Percentiles rank a stretch among this genome's conserved stretches.
These are phyloP conservation scores for Caenorhabditis tropicalis DNA, from an alignment of 1,140 invertebrate species.

Conservation along the genomic window DNA sequence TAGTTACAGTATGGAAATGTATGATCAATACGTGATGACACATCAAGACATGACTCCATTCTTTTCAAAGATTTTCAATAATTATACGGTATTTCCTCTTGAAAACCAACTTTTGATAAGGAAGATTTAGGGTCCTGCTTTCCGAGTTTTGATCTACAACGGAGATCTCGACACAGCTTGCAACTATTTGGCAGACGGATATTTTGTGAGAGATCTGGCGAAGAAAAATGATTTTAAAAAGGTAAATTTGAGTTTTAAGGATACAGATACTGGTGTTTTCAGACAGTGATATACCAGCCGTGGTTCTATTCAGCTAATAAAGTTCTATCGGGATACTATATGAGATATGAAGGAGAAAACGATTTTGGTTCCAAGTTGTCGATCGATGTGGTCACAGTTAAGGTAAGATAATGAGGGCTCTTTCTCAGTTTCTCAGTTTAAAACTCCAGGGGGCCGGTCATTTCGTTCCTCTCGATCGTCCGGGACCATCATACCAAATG, in stretches of 20 bases:
- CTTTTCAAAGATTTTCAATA: constrained; percentile 5
- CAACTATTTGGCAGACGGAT: constrained; percentile 75
- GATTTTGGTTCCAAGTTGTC: not conserved
- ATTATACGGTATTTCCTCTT: not conserved
- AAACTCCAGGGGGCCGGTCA: constrained; percentile 73
- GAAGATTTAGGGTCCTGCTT: not conserved
- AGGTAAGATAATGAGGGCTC: not conserved
- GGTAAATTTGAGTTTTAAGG: not conserved
- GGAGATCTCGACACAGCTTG: constrained; percentile 76
- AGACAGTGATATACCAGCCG: not conserved
- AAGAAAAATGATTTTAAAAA: constrained; percentile 16
- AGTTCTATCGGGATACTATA: not conserved
- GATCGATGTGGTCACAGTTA: constrained; percentile 2
- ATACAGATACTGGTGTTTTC: not conserved
- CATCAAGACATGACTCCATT: constrained; percentile 25
- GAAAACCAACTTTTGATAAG: not conserved
- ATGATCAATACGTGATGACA: constrained; percentile 42
- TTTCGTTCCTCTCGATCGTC: constrained; percentile 75
- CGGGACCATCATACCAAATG: constrained; percentile 73
- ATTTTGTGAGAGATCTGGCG: constrained; percentile 72
- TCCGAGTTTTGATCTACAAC: constrained; percentile 74
- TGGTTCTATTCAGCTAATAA: constrained; percentile 6
- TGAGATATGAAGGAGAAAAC: not conserved
- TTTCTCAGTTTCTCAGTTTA: not conserved
- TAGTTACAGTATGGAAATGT: not conserved